A percentile compares a stretch with the other conserved stretches of the same genome.
Conservation (phyloP, 2,113 vertebrate species). For the Daphoenositta chrysoptera region DNA sequence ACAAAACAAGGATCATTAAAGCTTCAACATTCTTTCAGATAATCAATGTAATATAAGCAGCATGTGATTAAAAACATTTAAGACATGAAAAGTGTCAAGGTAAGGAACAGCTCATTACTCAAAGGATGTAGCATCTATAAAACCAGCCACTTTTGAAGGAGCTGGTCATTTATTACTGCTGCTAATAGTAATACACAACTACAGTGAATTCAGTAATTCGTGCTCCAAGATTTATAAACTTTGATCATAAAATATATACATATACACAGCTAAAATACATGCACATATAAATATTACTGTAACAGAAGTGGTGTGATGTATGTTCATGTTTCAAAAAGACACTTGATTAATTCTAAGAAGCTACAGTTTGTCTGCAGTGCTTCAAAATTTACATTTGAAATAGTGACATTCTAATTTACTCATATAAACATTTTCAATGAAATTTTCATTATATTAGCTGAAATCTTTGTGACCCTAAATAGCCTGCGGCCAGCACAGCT, state of each 20-base stretch:
- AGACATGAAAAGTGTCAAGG: not conserved
- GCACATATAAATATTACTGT: not conserved
- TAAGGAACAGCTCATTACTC: slow-evolving; percentile 6
- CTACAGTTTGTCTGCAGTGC: not conserved
- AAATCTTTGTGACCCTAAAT: not conserved
- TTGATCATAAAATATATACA: not conserved
- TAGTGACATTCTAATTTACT: not conserved
- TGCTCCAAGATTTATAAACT: not conserved
- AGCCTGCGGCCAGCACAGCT: not conserved
- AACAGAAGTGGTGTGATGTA: not conserved
- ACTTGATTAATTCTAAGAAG: not conserved
- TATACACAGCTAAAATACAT: not conserved
- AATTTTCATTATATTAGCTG: not conserved
- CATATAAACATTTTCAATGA: not conserved
- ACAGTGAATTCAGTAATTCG: not conserved
- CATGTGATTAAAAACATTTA: slow-evolving; percentile 9
- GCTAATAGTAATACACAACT: not conserved
- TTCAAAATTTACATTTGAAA: not conserved
- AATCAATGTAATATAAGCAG: slow-evolving; percentile 26
- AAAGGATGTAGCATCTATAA: not conserved
- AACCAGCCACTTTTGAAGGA: not conserved
- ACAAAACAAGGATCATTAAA: slow-evolving; percentile 36
- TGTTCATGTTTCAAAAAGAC: not conserved
- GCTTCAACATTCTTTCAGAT: slow-evolving; percentile 28
- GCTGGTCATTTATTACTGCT: not conserved